Base-by-base conservation (phyloP, 2,113 vertebrate species). In the Physeter macrocephalus region DNA sequence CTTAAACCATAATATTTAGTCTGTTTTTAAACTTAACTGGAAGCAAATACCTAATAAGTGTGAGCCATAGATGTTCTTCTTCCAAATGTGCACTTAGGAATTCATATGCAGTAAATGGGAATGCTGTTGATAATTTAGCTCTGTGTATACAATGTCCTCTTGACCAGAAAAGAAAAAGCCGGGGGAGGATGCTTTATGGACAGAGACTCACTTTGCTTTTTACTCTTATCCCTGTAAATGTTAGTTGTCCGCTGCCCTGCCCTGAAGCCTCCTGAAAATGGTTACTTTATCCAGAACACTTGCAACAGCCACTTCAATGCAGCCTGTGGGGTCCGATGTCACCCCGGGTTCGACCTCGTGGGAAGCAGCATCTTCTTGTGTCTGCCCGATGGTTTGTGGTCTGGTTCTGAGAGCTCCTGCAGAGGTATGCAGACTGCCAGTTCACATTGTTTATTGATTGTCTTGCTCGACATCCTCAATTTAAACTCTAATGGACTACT, bases 281-380 rank as follows among this genome's bases (percentile, higher is more conserved):
- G 99, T 93, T 99, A 99, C 98, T 99, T 99, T 96, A 98, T 99
- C 97, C 99, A 99, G 96, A 99, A 99, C 72, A 98, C 99, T 64
- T 99, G 99, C 92, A 99, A 99, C 98, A 99, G 99, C 98, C 99
- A 99, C 96, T 99, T 99, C 75, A 99, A 99, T 12, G 99, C 99
- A 29, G 99, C 99, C 36, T 99, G 99, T 31, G 99, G 99, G 27
- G 99, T 99, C 74, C 99, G 99, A 20, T 99, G 99, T 97, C 98
- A 98, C 97, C 98, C 99, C 4, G 99, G 99, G 41, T 99, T 99
- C 98, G 99, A 99, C 97, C 99, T 99, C 0, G 98, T 99, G 95
- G 99, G 99, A 95, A 99, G 98, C 81, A 98, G 99, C 97, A 99
- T 99, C 97, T 98, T 99, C 34, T 98, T 99, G 97, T 99, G 99